Evolutionary conservation across 2,113 vertebrate genomes (phyloP), one percentile per base, ranked within the genome.

Genomic region (Macrotus californicus): DNA sequence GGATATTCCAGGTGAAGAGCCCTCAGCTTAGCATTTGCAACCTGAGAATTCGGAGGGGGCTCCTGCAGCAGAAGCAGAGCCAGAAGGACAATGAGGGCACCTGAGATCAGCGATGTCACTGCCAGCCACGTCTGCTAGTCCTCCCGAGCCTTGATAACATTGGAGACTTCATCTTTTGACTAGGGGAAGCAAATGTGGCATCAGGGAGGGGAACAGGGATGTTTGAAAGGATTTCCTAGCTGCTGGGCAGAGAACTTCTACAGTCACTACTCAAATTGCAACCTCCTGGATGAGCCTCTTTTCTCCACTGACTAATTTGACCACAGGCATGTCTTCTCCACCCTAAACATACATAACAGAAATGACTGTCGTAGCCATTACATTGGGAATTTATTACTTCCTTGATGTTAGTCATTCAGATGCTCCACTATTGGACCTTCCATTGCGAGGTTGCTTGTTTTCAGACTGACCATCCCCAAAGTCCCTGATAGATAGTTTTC

Each of bases 1-100:
- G 5, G 8, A 3, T 22, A 19, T 13, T 2, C 0, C 0, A 7
- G n/a, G 18, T 2, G 39, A 7, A 39, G 50, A 22, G 19, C 9
- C 41, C 9, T 67, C 19, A 50, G 72, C 16, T 6, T 3, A 19
- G 13, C 6, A 11, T 29, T 34, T 76, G 12, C 15, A 22, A 16
- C 56, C 13, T 16, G 9, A 15, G 10, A 22, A 3, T 41, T 46
- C 61, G 0, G 19, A 18, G 1, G 26, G 10, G 3, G 4, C 52
- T 12, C 0, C 0, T 21, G 7, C 2, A 4, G 54, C 73, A 15
- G 64, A 56, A 50, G 26, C 83, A 92, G 26, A 79, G 50, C 50
- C 22, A 18, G 26, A 24, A 69, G 15, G 48, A 52, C 90, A 19
- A 0, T 1, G 15, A 64, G 39, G 31, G 36, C 66, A 1, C 24